Percentiles rank a stretch among this genome's conserved stretches.
Evolutionary conservation across 1,140 invertebrate genomes (phyloP).

Genomic region (Drosophila setifemur): DNA sequence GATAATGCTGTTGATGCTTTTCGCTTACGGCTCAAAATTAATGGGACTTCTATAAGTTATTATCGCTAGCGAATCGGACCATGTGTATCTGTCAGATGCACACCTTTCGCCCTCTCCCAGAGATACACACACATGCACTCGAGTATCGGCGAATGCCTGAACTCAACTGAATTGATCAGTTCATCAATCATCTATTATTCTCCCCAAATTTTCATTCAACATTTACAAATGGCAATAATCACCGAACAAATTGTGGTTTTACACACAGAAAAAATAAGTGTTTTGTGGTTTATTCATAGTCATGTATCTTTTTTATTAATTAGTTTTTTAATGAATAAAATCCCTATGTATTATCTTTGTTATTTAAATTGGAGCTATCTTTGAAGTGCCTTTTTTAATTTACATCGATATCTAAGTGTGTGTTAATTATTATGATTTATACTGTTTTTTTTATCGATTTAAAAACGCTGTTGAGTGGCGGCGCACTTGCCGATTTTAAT

Average conservation of each 20-base stretch:
- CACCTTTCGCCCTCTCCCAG: neutral
- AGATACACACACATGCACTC: neutral
- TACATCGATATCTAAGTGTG: no score
- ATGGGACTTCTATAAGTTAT: conserved; percentile 67
- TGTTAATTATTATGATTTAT: no score
- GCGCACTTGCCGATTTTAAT: no score
- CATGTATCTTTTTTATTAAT: no score
- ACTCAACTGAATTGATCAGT: no score
- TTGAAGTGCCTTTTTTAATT: no score
- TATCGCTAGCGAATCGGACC: conserved; percentile 15
- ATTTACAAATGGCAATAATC: conserved; percentile 28
- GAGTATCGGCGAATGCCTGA: no score
- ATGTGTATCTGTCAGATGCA: conserved; percentile 31
- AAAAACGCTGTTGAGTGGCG: no score
- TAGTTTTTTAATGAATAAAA: no score
- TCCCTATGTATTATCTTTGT: no score
- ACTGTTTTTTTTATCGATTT: no score
- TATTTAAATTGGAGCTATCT: no score
- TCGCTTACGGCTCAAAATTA: conserved; percentile 56
- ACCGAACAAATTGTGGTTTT: neutral
- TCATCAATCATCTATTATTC: conserved; percentile 24
- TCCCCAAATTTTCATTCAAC: neutral
- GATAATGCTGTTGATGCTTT: conserved; percentile 38
- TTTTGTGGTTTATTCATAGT: neutral
- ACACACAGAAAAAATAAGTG: conserved; percentile 12